phyloP scores from a whole-genome alignment of 1,140 invertebrate species.

The Drosophila yakuba region DNA sequence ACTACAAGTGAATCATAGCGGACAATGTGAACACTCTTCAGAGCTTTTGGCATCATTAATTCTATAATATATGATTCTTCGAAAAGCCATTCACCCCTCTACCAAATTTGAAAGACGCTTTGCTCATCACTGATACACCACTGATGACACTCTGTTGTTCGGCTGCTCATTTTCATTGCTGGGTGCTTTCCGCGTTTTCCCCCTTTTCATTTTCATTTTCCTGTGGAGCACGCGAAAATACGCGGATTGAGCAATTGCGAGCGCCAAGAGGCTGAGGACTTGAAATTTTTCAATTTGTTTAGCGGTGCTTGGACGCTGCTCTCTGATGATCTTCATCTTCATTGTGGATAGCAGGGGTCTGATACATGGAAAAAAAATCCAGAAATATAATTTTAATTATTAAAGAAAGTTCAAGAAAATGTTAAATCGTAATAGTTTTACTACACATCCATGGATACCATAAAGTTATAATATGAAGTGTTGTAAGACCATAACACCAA shows the following conservation, averaged over 20 bases:
- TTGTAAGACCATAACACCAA: too few relatives aligned
- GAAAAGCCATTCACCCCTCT: conserved; percentile 15
- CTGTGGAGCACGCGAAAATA: conserved; percentile 63
- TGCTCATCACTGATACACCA: conserved; percentile 40
- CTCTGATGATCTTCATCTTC: conserved; percentile 55
- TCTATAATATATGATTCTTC: conserved; percentile 15
- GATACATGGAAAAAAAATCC: not conserved
- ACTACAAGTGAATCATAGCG: conserved; percentile 21
- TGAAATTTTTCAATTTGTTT: conserved; percentile 81
- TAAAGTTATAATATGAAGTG: too few relatives aligned
- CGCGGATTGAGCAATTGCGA: conserved; percentile 77
- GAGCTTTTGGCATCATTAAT: conserved; percentile 19
- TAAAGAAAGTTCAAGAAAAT: not conserved
- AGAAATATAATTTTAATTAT: too few relatives aligned
- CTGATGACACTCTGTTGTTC: conserved; percentile 21
- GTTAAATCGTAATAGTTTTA: too few relatives aligned
- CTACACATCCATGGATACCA: too few relatives aligned
- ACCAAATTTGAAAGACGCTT: not conserved
- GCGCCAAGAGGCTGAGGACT: conserved; percentile 77
- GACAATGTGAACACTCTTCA: not conserved
- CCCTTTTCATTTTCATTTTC: conserved; percentile 23
- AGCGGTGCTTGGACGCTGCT: conserved; percentile 39
- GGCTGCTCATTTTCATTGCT: conserved; percentile 24
- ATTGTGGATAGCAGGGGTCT: conserved; percentile 34
- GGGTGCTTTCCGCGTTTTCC: conserved; percentile 18